Evolutionary conservation across 2,797 vertebrate genomes (phyloP), one percentile per base, ranked within the genome.

Genomic region (Tokudaia tokunoshimensis): DNA sequence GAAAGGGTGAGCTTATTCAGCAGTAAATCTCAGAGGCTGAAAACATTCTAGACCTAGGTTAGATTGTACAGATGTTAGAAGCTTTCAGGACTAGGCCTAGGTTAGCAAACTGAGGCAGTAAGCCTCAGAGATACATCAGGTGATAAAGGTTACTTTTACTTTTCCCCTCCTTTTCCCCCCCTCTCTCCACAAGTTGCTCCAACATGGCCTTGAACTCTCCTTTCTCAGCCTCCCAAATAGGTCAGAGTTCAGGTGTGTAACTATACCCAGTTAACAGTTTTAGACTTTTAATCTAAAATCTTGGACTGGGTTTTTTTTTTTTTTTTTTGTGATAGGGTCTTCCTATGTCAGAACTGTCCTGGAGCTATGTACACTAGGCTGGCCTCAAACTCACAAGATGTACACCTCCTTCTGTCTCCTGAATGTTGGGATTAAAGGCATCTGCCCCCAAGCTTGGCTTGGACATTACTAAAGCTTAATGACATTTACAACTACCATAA

Each of bases 201-300:
- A n/a, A 37, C 34, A 67, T 75, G 50, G 67, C n/a, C 50, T 57
- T 41, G 22, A 75, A 34, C 17, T 76, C 29, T 26, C 31, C 84
- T 67, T 72, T 24, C 85, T 75, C 22, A 75, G 72, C n/a, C 65
- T 72, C 20, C 65, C 47, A 67, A 52, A 50, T 72, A 84, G 63
- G 50, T 72, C 63, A 67, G 26, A 85, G 44, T 67, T 63, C 55
- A 65, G 59, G 61, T 61, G 14, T 84, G 29, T 26, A 34, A 86
- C 65, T 50, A 29, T 47, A 31, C 61, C 44, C 44, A 67, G 26
- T 24, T 24, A 80, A 52, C 15, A 31, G 5, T 55, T 91, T 96
- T 67, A 93, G 75, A 76, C 19, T 75, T 79, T 85, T 91, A 88
- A 75, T 92, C n/a, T 95, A 94, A 96, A 92, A 94, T 94, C n/a